phyloP scores from a whole-genome alignment of 1,140 invertebrate species.

The Drosophila ananassae region DNA sequence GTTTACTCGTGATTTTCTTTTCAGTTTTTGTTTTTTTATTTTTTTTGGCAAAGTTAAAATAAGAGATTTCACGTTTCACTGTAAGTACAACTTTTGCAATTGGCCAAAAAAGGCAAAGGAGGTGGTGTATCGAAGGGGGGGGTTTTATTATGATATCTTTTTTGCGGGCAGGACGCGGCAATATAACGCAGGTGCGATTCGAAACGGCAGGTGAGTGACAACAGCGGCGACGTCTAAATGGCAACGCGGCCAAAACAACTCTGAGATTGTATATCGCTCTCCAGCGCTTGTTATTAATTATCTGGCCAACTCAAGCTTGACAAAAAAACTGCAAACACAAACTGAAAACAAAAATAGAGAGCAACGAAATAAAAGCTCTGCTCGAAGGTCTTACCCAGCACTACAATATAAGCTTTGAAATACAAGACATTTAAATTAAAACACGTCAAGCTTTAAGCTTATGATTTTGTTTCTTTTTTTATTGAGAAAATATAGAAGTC shows the following conservation, averaged over 20 bases:
- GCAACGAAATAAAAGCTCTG: constrained; percentile 30
- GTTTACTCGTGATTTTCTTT: background rate
- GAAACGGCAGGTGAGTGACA: constrained; percentile 14
- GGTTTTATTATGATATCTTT: background rate
- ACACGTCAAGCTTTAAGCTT: background rate
- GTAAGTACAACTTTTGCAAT: constrained; percentile 54
- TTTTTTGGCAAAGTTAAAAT: constrained; percentile 37
- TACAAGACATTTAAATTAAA: background rate
- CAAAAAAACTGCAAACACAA: constrained; percentile 39
- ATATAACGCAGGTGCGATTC: constrained; percentile 8
- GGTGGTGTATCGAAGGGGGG: constrained; percentile 10
- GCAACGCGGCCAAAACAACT: constrained; percentile 67
- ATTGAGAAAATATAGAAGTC: no score
- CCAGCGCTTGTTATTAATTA: constrained; percentile 75
- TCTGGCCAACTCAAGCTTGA: constrained; percentile 75
- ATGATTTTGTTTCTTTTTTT: background rate
- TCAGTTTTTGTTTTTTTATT: background rate
- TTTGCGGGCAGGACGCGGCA: constrained; percentile 54
- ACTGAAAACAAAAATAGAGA: constrained; percentile 23
- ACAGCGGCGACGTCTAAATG: constrained; percentile 63
- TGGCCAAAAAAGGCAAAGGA: constrained; percentile 28
- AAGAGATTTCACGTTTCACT: constrained; percentile 63
- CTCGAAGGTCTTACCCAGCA: constrained; percentile 20
- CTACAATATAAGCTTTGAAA: background rate
- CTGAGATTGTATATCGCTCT: constrained; percentile 56